A percentile compares a stretch with the other conserved stretches of the same genome.
These are phyloP conservation scores for Mamestra configurata DNA, from an alignment of 1,140 invertebrate genomes.

Conservation along the genomic window DNA sequence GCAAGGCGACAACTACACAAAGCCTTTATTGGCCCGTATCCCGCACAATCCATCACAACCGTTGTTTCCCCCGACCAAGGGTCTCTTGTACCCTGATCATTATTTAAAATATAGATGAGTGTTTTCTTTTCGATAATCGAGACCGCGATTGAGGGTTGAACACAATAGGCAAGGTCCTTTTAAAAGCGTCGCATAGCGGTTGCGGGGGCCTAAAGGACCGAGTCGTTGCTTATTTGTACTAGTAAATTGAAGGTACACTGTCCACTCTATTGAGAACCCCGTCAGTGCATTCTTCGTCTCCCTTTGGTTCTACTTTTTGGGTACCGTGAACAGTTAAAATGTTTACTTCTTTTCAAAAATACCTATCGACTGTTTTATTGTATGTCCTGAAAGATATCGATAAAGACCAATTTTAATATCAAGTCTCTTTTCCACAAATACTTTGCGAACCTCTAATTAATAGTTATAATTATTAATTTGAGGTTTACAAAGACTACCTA, in stretches of 20 bases:
- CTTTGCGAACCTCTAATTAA: neutral
- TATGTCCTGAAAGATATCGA: too few relatives aligned
- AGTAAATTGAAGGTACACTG: conserved; percentile 86
- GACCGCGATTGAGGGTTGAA: conserved; percentile 83
- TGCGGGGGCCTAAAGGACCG: conserved; percentile 68
- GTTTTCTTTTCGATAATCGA: conserved; percentile 88
- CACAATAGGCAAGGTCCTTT: conserved; percentile 78
- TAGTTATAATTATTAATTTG: neutral
- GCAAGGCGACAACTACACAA: conserved; percentile 72
- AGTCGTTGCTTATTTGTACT: conserved; percentile 85
- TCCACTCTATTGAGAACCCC: conserved; percentile 77
- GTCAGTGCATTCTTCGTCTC: conserved; percentile 50
- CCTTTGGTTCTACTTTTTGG: conserved; percentile 35
- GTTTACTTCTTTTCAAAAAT: neutral
- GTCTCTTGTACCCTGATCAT: conserved; percentile 78
- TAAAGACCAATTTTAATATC: neutral
- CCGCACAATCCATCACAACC: conserved; percentile 77
- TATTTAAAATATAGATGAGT: conserved; percentile 88
- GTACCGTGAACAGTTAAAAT: conserved; percentile 18
- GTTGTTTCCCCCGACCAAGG: conserved; percentile 74
- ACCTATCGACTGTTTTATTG: neutral
- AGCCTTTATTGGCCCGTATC: conserved; percentile 73
- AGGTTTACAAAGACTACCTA: neutral
- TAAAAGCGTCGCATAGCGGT: conserved; percentile 76
- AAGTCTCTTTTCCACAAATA: neutral